Base-by-base conservation (phyloP, 2,113 vertebrate genomes). In the Prunella fulvescens region DNA sequence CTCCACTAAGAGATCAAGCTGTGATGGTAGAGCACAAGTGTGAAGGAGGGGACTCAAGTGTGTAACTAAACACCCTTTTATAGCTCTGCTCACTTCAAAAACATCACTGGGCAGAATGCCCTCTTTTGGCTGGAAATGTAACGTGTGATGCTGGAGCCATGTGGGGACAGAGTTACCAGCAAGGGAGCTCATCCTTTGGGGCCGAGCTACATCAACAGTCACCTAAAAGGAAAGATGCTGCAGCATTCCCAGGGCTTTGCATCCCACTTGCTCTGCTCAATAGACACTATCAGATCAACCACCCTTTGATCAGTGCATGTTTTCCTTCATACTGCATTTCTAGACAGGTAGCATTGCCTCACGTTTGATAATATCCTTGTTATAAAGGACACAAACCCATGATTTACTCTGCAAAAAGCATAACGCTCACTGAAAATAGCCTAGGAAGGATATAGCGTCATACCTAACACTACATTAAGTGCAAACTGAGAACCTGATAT, bases 381-480 rank as follows among this genome's bases (percentile, higher is more conserved):
- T 97, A 83, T 84, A 97, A 91, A 96, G 95, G 97, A 97, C 96
- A 96, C 95, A 92, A 97, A 97, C 95, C 96, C 95, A 94, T 71
- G 94, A 97, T 98, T 98, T 98, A 97, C 95, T 95, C 96, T 95
- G 96, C 96, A 97, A 98, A 98, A 95, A 97, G 97, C 95, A 96
- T 97, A 98, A 95, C 80, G 3, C 97, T 98, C 97, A 96, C 98
- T 97, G 98, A 98, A 98, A 98, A 98, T 98, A 98, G 94, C 95
- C 94, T 97, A 98, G 98, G 98, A 98, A 98, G 98, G 98, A 98
- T 98, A 98, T 98, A 98, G 98, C 98, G 98, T 98, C 98, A 98
- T 98, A 98, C 98, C 98, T 98, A 98, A 98, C 98, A 98, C 98
- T 98, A 98, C 98, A 98, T 98, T 98, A 98, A 98, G 98, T 98